phyloP scores from a whole-genome alignment of 2,113 vertebrate genomes.

The Potamarius usumacintae region DNA sequence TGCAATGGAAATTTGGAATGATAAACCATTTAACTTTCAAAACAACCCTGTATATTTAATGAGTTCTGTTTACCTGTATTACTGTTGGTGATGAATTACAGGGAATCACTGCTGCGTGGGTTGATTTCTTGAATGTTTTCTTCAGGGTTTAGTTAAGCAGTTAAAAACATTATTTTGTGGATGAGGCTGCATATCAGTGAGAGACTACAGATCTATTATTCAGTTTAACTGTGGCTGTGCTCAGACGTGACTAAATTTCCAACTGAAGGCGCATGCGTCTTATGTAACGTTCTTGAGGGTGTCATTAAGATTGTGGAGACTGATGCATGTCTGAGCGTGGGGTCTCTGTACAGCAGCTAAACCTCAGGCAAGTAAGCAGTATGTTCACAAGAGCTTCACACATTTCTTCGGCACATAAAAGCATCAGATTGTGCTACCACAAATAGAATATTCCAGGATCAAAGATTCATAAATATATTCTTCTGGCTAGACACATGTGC shows the following conservation, averaged over 20 bases:
- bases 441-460: slow-evolving; percentile 20
- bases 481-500: slow-evolving; percentile 29
- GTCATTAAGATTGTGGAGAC: slow-evolving; percentile 60
- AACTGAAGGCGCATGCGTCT: slow-evolving; percentile 64
- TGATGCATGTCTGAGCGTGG: slow-evolving; percentile 47
- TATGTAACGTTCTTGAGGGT: slow-evolving; percentile 64
- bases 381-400: background rate
- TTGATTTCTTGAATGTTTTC: background rate
- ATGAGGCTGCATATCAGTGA: slow-evolving; percentile 45
- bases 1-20: background rate
- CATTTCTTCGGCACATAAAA: background rate
- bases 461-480: slow-evolving; percentile 11
- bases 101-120: too few relatives aligned
- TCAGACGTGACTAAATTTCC: slow-evolving; percentile 77
- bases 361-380: background rate
- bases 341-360: slow-evolving; percentile 4
- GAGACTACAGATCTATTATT: slow-evolving; percentile 77
- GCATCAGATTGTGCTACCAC: background rate
- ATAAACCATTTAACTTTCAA: background rate
- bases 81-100: background rate
- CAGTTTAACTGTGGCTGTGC: slow-evolving; percentile 70
- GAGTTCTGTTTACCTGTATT: background rate
- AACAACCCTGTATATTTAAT: background rate
- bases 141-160: slow-evolving; percentile 19
- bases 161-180: slow-evolving; percentile 19